phyloP scores from a whole-genome alignment of 2,888 invertebrate species.

The Ethmia dodecea region DNA sequence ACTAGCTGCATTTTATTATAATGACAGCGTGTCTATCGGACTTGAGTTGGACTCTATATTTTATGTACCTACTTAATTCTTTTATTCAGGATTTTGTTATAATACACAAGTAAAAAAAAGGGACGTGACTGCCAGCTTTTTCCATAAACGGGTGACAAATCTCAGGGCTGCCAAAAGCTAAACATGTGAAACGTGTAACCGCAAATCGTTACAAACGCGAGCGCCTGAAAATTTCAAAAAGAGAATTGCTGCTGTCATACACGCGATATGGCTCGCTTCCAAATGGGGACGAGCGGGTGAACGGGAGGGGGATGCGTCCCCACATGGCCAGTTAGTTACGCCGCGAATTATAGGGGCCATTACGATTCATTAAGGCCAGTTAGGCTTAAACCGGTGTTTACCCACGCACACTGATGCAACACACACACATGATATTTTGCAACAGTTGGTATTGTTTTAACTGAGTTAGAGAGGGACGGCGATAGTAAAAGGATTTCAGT shows the following conservation, averaged over 20 bases:
- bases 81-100: no score
- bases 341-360: constrained; percentile 79
- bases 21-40: no score
- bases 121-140: neutral
- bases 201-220: constrained; percentile 57
- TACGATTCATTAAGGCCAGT: constrained; percentile 80
- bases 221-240: constrained; percentile 68
- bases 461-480: constrained; percentile 41
- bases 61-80: no score
- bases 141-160: constrained; percentile 36
- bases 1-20: no score
- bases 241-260: constrained; percentile 68
- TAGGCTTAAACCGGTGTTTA: constrained; percentile 79
- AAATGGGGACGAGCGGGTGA: constrained; percentile 41
- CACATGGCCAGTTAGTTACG: constrained; percentile 78
- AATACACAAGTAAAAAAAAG: no score
- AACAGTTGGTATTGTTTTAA: constrained; percentile 60
- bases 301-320: constrained; percentile 41
- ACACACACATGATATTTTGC: constrained; percentile 39
- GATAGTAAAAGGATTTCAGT: constrained; percentile 41
- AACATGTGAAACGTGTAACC: constrained; percentile 69
- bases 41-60: no score
- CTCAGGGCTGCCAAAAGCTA: constrained; percentile 42
- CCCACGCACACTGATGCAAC: constrained; percentile 57
- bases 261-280: constrained; percentile 74